A percentile compares a stretch with the other conserved stretches of the same genome.
Conservation (phyloP, 2,888 invertebrate genomes). For the Amblyteles armatorius region DNA sequence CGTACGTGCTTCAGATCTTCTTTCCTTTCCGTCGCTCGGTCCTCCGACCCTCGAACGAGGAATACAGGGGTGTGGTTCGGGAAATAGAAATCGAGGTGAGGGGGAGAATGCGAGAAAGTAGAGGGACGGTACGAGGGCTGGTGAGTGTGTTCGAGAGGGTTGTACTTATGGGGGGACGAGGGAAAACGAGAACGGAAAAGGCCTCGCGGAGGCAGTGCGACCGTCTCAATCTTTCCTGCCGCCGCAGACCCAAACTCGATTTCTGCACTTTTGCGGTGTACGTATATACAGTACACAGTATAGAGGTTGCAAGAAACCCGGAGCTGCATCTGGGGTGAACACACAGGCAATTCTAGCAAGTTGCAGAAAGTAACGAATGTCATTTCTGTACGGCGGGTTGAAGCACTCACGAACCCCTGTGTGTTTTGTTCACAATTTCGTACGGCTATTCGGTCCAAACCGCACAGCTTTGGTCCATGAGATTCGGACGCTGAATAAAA, state of each 20-base stretch:
- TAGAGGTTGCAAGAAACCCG: background rate
- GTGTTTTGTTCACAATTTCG: conserved; percentile 21
- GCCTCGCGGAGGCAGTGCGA: conserved; percentile 20
- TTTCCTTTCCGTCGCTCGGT: conserved; percentile 29
- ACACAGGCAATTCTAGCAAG: conserved; percentile 30
- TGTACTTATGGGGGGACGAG: conserved; percentile 43
- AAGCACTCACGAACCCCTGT: conserved; percentile 19
- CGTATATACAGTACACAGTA: background rate
- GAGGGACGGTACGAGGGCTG: conserved; percentile 25
- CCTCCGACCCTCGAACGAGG: conserved; percentile 57
- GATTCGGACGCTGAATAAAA: conserved; percentile 29
- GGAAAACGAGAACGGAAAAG: conserved; percentile 40
- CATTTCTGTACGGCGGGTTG: conserved; percentile 19
- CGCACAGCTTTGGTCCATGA: conserved; percentile 10
- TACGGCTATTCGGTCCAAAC: conserved; percentile 2
- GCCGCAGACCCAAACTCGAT: conserved; percentile 50
- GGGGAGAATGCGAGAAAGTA: conserved; percentile 31
- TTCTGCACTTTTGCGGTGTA: conserved; percentile 48
- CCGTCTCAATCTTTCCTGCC: conserved; percentile 64
- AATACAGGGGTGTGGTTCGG: conserved; percentile 49
- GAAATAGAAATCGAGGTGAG: conserved; percentile 63
- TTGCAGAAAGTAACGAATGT: conserved; percentile 49
- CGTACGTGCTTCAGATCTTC: conserved; percentile 67
- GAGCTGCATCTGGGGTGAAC: conserved; percentile 40
- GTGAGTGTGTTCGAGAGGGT: conserved; percentile 45